Base-by-base conservation (phyloP, 2,113 vertebrate genomes). In the Cebus imitator region DNA sequence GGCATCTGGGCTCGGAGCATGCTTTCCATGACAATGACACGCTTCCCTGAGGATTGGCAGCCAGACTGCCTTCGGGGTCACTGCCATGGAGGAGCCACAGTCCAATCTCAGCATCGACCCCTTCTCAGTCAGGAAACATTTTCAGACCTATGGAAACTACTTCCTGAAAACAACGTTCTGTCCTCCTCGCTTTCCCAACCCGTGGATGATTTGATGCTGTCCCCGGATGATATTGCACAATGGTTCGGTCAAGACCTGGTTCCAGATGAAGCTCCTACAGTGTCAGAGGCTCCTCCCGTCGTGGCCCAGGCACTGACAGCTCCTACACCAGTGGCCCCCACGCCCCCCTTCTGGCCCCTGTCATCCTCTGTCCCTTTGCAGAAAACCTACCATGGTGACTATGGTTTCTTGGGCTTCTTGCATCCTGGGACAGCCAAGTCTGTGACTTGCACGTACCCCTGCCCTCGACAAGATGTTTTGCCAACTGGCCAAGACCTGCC, bases 401-500 rank as follows among this genome's bases (percentile, higher is more conserved):
- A 97, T 0, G 97, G 75, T 5, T 99, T 99, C 70, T 95, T 99
- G 8, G 97, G 92, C 9, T 99, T 99, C 57, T 98, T 99, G 66
- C 98, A 98, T 8, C 99, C 99, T 0, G 99, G 99, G 9, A 99
- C 98, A 0, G 98, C 99, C 12, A 99, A 99, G 55, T 99, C 99
- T 0, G 99, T 99, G 12, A 99, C 99, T 0, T 99, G 98, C 37
- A 99, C 99, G 0, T 99, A 98, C 99, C 0, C 94, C 97, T 4
- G 2, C 16, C 0, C 98, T 99, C 8, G 99, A 99, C 68, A 99
- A 99, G 73, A 95, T 99, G 0, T 99, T 98, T 58, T 99, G 99
- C 94, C 99, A 99, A 97, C 97, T 99, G 48, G 98, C 98, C 0
- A 99, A 99, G 95, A 99, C 99, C 0, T 99, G 98, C 75, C 99